A percentile compares a stretch with the other conserved stretches of the same genome.
Evolutionary conservation across 1,140 invertebrate species (phyloP).

Genomic region (Tetramorium alpestre): DNA sequence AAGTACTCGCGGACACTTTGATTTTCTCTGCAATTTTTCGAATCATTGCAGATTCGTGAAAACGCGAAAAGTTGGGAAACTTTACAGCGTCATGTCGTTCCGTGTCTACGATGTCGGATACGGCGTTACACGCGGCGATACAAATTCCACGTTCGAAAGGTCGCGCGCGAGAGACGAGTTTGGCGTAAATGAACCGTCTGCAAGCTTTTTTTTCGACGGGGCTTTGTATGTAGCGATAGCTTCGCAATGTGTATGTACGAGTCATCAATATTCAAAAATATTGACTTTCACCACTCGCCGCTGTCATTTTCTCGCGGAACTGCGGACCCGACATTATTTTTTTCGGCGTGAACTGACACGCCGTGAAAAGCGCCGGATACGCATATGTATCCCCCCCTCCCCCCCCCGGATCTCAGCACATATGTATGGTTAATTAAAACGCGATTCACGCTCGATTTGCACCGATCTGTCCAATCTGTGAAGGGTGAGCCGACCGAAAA

Average conservation of each 20-base stretch:
- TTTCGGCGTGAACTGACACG: not conserved
- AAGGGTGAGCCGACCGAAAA: not conserved
- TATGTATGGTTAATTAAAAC: constrained; percentile 2
- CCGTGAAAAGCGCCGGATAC: not conserved
- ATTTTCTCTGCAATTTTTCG: not conserved
- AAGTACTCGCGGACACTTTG: not conserved
- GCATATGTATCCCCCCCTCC: no score
- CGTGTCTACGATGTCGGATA: not conserved
- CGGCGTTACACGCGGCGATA: not conserved
- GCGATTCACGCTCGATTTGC: not conserved
- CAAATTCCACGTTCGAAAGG: not conserved
- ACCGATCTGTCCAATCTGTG: not conserved
- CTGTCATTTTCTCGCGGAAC: not conserved
- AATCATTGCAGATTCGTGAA: not conserved
- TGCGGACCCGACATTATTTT: not conserved
- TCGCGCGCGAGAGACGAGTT: not conserved
- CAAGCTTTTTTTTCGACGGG: not conserved
- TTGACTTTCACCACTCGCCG: not conserved
- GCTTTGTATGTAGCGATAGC: not conserved
- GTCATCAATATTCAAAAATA: constrained; percentile 9
- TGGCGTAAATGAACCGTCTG: not conserved
- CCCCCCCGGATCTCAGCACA: not conserved
- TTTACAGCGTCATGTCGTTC: not conserved
- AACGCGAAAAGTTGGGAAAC: not conserved
- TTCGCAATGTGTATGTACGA: not conserved